These are phyloP conservation scores for Erebia ligea DNA, from an alignment of 2,888 invertebrate genomes.

Conservation along the genomic window DNA sequence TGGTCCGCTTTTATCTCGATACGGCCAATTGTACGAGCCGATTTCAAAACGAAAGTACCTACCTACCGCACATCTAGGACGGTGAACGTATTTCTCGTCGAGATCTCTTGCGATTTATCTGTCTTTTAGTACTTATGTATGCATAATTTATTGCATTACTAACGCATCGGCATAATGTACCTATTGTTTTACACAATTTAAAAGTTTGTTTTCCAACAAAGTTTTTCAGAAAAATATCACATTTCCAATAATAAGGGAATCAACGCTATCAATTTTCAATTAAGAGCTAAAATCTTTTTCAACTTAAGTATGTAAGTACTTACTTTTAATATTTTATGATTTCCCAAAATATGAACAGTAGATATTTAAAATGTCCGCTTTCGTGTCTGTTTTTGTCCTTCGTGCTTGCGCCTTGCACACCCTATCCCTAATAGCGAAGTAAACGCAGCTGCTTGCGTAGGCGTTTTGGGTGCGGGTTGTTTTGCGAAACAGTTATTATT, in stretches of 20 bases:
- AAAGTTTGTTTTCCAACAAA: too few relatives aligned
- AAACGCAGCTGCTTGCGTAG: slow-evolving; percentile 18
- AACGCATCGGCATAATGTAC: slow-evolving; percentile 6
- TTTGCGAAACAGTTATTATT: slow-evolving; percentile 49
- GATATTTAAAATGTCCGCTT: background rate
- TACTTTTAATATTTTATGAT: too few relatives aligned
- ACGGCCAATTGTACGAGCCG: slow-evolving; percentile 81
- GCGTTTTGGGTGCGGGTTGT: slow-evolving; percentile 21
- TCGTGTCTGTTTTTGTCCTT: background rate
- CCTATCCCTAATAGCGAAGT: slow-evolving; percentile 5
- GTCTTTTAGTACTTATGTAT: slow-evolving; percentile 62
- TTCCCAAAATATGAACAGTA: too few relatives aligned
- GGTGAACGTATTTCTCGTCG: slow-evolving; percentile 81
- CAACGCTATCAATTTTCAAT: too few relatives aligned
- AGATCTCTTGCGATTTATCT: slow-evolving; percentile 80
- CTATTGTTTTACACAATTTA: slow-evolving; percentile 2
- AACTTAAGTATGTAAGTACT: too few relatives aligned
- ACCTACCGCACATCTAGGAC: slow-evolving; percentile 82
- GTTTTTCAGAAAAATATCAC: too few relatives aligned
- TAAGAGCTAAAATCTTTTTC: too few relatives aligned
- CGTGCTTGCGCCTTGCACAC: background rate
- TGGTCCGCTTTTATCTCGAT: slow-evolving; percentile 73
- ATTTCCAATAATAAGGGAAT: too few relatives aligned
- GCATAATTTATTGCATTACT: slow-evolving; percentile 48
- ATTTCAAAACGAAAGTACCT: slow-evolving; percentile 84